Conservation (phyloP, 1,140 invertebrate genomes). For the Ostrea denselamellosa region DNA sequence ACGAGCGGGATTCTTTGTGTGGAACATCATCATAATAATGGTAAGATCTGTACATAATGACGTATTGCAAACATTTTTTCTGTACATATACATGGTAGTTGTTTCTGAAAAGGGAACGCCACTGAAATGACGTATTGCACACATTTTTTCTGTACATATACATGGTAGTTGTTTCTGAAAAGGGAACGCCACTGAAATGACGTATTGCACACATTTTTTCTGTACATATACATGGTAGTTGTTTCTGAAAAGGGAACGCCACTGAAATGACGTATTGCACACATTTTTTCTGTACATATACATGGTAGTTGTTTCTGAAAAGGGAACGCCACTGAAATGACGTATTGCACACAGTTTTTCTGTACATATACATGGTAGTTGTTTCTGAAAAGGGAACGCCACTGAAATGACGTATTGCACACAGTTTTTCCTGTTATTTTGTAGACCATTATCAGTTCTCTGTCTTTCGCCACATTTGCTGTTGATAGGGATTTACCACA, state of each 20-base stretch:
- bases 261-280: no score
- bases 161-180: neutral
- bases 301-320: no score
- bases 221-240: no score
- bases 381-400: neutral
- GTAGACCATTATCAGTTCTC: conserved; percentile 70
- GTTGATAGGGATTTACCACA: conserved; percentile 65
- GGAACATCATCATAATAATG: conserved; percentile 67
- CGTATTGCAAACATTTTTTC: no score
- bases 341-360: neutral
- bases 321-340: neutral
- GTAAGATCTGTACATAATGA: conserved; percentile 52
- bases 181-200: no score
- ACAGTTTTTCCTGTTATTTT: conserved; percentile 54
- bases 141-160: neutral
- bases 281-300: no score
- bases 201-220: no score
- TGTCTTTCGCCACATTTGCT: conserved; percentile 74
- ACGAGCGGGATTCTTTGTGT: conserved; percentile 61
- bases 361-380: neutral
- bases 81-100: no score
- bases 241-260: neutral
- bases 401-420: no score
- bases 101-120: neutral
- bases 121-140: neutral